Evolutionary conservation across 2,113 vertebrate genomes (phyloP).

Genomic region (Nestor notabilis): DNA sequence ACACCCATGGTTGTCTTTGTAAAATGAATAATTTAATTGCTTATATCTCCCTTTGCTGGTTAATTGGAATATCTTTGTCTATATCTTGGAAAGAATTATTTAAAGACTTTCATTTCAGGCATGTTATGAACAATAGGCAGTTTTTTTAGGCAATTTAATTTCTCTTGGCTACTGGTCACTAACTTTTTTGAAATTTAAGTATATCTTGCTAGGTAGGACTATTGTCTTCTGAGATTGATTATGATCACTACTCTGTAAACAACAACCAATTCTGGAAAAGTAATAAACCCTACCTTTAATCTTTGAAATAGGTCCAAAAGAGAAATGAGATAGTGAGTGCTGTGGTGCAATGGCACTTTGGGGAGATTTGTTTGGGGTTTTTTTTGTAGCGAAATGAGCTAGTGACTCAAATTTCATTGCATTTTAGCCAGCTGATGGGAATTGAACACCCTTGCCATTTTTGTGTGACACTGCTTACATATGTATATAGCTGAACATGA

Average conservation of each 20-base stretch:
- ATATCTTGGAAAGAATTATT: background rate
- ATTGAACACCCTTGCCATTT: background rate
- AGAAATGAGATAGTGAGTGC: background rate
- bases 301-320: background rate
- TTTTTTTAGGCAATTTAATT: background rate
- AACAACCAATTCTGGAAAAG: background rate
- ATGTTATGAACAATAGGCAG: background rate
- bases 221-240: background rate
- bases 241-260: background rate
- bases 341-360: background rate
- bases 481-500: background rate
- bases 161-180: background rate
- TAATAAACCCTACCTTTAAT: background rate
- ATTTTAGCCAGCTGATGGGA: background rate
- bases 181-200: background rate
- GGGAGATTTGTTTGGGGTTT: background rate
- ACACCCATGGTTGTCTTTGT: background rate
- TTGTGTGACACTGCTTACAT: background rate
- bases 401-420: background rate
- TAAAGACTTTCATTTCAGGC: background rate
- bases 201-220: background rate
- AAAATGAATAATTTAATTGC: background rate
- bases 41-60: background rate
- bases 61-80: background rate
- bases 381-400: background rate